Conservation (phyloP, 2,888 invertebrate genomes). For the Leptinotarsa peninsularis region DNA sequence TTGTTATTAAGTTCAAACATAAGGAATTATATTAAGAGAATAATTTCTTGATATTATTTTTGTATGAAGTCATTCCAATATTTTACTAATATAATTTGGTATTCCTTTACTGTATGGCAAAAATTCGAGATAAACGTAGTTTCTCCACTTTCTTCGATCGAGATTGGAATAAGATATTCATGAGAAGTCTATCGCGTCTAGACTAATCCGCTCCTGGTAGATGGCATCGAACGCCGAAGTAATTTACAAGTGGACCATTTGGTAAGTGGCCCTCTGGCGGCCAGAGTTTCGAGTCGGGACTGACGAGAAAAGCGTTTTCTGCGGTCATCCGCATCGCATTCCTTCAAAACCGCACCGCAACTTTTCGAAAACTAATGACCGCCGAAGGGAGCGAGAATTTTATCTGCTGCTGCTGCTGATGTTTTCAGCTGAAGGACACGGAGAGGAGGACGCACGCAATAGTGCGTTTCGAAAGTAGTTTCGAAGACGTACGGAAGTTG, state of each 20-base stretch:
- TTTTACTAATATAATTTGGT: too few relatives aligned
- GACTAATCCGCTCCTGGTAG: not conserved
- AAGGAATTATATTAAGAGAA: too few relatives aligned
- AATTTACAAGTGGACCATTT: conserved; percentile 15
- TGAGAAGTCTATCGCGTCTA: not conserved
- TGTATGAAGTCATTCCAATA: too few relatives aligned
- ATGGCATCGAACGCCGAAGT: not conserved
- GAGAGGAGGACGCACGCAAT: conserved; percentile 6
- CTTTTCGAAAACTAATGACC: conserved; percentile 25
- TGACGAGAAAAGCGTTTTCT: conserved; percentile 18
- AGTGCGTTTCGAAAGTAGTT: conserved; percentile 19
- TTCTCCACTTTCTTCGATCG: too few relatives aligned
- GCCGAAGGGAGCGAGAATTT: conserved; percentile 10
- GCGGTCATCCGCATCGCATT: conserved; percentile 20
- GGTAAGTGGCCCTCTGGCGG: conserved; percentile 39
- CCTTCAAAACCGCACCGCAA: conserved; percentile 20
- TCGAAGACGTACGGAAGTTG: not conserved
- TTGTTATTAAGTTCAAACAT: too few relatives aligned
- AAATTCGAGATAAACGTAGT: too few relatives aligned
- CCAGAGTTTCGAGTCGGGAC: conserved; percentile 24
- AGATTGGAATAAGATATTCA: not conserved
- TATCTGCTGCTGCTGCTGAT: not conserved
- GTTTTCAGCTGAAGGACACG: not conserved
- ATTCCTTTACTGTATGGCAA: too few relatives aligned
- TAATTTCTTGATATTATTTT: too few relatives aligned